Base-by-base conservation (phyloP, 2,888 invertebrate genomes). In the Drosophila siamana region DNA sequence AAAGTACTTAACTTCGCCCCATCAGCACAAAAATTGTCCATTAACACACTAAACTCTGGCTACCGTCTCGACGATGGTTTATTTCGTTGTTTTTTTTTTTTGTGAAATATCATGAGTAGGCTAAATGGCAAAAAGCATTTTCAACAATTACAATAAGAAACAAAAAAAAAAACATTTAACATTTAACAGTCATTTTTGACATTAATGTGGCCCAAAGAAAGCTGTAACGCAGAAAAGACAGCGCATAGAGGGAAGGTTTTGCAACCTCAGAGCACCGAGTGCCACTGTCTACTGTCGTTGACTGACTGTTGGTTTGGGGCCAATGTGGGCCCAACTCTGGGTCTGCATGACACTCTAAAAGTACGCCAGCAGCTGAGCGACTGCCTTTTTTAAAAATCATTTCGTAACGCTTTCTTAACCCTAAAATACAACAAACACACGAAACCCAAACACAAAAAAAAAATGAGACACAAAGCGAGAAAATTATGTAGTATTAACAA, bases 321-420 rank as follows among this genome's bases (percentile, higher is more conserved):
- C 59, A 41, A 44, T 51, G 55, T 60, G 54, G 72, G 67, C 59
- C 61, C 30, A 41, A 57, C 50, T 19, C 3, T 33, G 4, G 19
- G 41, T 52, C 51, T 36, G 60, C 47, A 55, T 71, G 72, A 61
- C 55, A 65, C 55, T 65, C 65, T 36, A 13, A 71, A 69, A 74
- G 44, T 41, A 22, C 33, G 48, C 48, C 48, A 61, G 55, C 48
- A 61, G 55, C 52, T 51, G 68, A 50, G 33, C 44, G 51, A 63
- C 47, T 52, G 54, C 43, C 44, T 24, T 50, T 78, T 61, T 55
- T 33, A 54, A 65, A 73, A 85, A 67, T 76, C 69, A 71, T 79
- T 87, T 87, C 66, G 88, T 79, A 88, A 83, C 86, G 88, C 82
- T 82, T 82, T 82, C 87, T 81, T 78, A 80, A 75, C 85, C 64